Evolutionary conservation across 2,113 vertebrate genomes (phyloP), one percentile per base, ranked within the genome.

Genomic region (Chlamydotis undulata): DNA sequence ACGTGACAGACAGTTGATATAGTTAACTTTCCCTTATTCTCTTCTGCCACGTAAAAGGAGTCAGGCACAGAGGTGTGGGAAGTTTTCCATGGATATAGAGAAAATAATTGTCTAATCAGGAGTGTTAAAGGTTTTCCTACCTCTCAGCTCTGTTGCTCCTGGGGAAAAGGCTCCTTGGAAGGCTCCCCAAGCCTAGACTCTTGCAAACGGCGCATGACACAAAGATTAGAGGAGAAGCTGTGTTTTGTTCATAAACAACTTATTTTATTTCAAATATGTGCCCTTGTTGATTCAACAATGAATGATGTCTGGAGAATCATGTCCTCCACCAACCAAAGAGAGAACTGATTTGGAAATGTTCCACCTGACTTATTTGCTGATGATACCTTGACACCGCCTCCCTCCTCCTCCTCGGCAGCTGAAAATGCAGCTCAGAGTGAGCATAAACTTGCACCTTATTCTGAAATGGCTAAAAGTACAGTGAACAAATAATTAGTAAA

Each of bases 211-310:
- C n/a, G 6, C 91, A 3, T 2, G 19, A 69, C 41, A 83, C 47
- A 95, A 39, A 82, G 19, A 71, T 14, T 9, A 71, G 61, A 85
- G 65, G 15, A 89, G 37, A 83, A 86, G n/a, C 41, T 50, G 41
- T 3, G 19, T 69, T 94, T 95, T 95, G 84, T 93, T 97, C 96
- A 97, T 97, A 91, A 97, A 97, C 96, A 85, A 86, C 97, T 98
- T 94, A 97, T 98, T 98, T 97, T 96, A 96, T 97, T 98, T 95
- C 97, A 95, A 96, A 95, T 93, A 98, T 97, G 97, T 98, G 98
- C 97, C 98, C 97, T 97, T 98, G 94, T 97, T 95, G 93, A 97
- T 97, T 96, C 92, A 96, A 93, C 86, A 94, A 87, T 43, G 89
- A 94, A 87, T 47, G 89, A 94, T 35, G 90, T 68, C 92, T 97